These are phyloP conservation scores for Melitaea athalia DNA, from an alignment of 2,888 invertebrate genomes.

Conservation along the genomic window DNA sequence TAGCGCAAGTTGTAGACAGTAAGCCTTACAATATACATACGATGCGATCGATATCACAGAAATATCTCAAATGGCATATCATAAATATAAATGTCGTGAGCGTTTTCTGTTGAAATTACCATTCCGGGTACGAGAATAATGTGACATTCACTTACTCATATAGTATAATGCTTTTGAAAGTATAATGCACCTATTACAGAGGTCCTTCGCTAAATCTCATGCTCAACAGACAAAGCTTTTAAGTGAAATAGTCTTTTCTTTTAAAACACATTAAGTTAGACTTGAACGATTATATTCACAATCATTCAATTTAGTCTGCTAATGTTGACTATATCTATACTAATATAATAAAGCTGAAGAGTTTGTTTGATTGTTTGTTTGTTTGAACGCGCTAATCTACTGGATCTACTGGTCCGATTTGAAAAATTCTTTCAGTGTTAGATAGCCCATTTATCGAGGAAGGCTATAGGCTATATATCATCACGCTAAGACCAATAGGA, in stretches of 20 bases:
- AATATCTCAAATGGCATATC: slow-evolving; percentile 21
- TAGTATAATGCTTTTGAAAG: slow-evolving; percentile 8
- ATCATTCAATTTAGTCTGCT: no score
- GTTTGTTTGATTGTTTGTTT: no score
- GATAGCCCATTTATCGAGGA: no score
- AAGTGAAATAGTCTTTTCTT: neutral
- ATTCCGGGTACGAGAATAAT: slow-evolving; percentile 21
- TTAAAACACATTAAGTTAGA: no score
- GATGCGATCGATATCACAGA: slow-evolving; percentile 18
- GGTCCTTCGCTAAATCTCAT: neutral
- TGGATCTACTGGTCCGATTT: no score
- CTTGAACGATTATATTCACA: no score
- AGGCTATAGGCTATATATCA: no score
- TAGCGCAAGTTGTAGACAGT: neutral
- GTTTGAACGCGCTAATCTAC: no score
- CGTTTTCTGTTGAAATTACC: slow-evolving; percentile 17
- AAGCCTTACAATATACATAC: neutral
- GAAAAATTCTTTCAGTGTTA: no score
- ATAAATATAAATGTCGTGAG: slow-evolving; percentile 30
- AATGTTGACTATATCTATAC: no score
- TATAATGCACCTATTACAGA: slow-evolving; percentile 4
- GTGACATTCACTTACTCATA: slow-evolving; percentile 19
- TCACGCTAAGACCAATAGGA: no score
- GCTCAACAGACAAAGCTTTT: neutral
- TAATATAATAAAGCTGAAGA: no score